phyloP scores from a whole-genome alignment of 2,888 invertebrate species.

The Morpho helenor region DNA sequence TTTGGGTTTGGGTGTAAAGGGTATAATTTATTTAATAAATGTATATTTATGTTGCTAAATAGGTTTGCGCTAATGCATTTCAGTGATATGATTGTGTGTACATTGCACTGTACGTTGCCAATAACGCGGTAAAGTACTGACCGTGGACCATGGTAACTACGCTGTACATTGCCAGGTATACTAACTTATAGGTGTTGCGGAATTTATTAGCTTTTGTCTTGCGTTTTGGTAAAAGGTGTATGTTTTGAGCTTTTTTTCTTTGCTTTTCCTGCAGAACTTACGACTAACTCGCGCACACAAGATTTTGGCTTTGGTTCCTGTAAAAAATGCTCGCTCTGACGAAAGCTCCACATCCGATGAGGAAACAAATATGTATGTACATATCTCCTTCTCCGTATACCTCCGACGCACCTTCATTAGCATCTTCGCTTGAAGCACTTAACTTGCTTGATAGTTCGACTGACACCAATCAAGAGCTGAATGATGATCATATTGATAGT shows the following conservation, averaged over 20 bases:
- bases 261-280: too few relatives aligned
- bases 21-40: conserved; percentile 16
- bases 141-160: background rate
- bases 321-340: too few relatives aligned
- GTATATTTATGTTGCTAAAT: conserved; percentile 11
- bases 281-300: too few relatives aligned
- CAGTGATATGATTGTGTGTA: conserved; percentile 15
- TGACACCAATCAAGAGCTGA: conserved; percentile 14
- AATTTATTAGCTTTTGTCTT: conserved; percentile 12
- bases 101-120: conserved; percentile 17
- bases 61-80: conserved; percentile 7
- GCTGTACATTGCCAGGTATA: conserved; percentile 14
- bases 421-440: too few relatives aligned
- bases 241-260: background rate
- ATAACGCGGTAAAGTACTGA: background rate
- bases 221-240: conserved; percentile 9
- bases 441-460: too few relatives aligned
- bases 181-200: conserved; percentile 7
- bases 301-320: too few relatives aligned
- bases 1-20: conserved; percentile 14
- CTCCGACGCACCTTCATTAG: too few relatives aligned
- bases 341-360: too few relatives aligned
- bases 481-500: conserved; percentile 8
- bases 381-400: too few relatives aligned
- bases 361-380: too few relatives aligned